These are phyloP conservation scores for Nymphicus hollandicus DNA, from an alignment of 2,113 vertebrate species.

Conservation along the genomic window DNA sequence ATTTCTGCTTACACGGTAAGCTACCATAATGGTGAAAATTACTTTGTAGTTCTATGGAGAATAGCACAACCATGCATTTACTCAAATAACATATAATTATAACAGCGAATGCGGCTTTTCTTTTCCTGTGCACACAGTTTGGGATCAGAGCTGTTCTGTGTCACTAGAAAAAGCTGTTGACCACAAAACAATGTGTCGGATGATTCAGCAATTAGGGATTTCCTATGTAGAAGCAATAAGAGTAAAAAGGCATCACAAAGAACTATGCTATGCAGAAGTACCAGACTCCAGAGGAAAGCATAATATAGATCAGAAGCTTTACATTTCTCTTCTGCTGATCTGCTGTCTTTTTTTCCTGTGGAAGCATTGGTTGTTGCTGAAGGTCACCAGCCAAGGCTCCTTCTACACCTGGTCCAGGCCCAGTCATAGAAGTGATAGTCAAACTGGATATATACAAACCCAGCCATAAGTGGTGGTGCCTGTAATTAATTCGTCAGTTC, in stretches of 20 bases:
- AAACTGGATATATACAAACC: background rate
- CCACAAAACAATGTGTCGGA: background rate
- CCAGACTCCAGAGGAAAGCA: background rate
- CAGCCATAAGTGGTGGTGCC: background rate
- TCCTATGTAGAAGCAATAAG: background rate
- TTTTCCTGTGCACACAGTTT: background rate
- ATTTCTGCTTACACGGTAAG: constrained; percentile 43
- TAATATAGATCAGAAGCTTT: background rate
- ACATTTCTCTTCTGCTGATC: background rate
- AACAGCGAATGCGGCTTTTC: constrained; percentile 11
- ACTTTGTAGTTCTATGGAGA: constrained; percentile 25
- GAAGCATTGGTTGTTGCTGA: background rate
- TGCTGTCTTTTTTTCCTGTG: background rate
- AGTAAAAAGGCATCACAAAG: background rate
- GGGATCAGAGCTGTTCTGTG: background rate
- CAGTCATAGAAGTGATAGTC: background rate
- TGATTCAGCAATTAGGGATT: background rate
- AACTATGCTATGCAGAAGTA: background rate
- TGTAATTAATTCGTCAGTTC: background rate
- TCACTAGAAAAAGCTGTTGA: background rate
- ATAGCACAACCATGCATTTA: constrained; percentile 30
- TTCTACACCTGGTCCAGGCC: background rate
- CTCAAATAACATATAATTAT: constrained; percentile 34
- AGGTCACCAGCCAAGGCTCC: background rate
- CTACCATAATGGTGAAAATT: constrained; percentile 57